Evolutionary conservation across 2,888 invertebrate genomes (phyloP).

Genomic region (Synergus umbraculus): DNA sequence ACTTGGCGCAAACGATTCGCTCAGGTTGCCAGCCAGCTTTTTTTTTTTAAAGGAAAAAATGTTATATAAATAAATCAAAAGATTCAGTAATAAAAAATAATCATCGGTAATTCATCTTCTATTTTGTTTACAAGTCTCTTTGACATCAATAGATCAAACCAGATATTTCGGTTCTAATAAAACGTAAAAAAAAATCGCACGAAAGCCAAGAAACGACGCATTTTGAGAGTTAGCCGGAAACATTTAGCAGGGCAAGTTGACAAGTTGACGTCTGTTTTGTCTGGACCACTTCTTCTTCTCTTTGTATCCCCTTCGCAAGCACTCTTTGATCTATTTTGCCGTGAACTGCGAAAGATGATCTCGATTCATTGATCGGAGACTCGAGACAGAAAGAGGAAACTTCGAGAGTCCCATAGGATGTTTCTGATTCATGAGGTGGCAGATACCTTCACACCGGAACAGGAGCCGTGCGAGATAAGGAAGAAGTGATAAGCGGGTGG

Average conservation of each 20-base stretch:
- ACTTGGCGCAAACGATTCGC: not conserved
- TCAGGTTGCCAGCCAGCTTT: not conserved
- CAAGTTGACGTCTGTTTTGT: slow-evolving; percentile 39
- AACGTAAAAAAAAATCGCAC: slow-evolving; percentile 21
- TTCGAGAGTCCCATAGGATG: slow-evolving; percentile 45
- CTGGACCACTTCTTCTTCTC: slow-evolving; percentile 26
- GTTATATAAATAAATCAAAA: too few species aligned
- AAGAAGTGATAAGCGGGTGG: slow-evolving; percentile 41
- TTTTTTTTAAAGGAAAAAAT: not conserved
- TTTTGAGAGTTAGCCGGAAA: slow-evolving; percentile 27
- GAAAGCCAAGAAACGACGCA: slow-evolving; percentile 16
- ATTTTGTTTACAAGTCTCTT: not conserved
- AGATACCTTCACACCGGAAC: slow-evolving; percentile 9
- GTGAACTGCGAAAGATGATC: not conserved
- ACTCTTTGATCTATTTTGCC: slow-evolving; percentile 26
- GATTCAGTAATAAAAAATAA: too few species aligned
- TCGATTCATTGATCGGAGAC: not conserved
- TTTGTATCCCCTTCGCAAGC: slow-evolving; percentile 19
- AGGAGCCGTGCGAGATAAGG: slow-evolving; percentile 27
- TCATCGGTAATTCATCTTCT: too few species aligned
- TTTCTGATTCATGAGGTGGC: slow-evolving; percentile 40
- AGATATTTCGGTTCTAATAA: slow-evolving; percentile 30
- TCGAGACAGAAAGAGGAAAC: slow-evolving; percentile 49
- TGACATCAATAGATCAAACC: not conserved
- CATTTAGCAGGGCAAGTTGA: slow-evolving; percentile 38